Percentiles rank a stretch among this genome's conserved stretches.
Conservation (phyloP, 2,888 invertebrate genomes). For the Zonitis immaculata region DNA sequence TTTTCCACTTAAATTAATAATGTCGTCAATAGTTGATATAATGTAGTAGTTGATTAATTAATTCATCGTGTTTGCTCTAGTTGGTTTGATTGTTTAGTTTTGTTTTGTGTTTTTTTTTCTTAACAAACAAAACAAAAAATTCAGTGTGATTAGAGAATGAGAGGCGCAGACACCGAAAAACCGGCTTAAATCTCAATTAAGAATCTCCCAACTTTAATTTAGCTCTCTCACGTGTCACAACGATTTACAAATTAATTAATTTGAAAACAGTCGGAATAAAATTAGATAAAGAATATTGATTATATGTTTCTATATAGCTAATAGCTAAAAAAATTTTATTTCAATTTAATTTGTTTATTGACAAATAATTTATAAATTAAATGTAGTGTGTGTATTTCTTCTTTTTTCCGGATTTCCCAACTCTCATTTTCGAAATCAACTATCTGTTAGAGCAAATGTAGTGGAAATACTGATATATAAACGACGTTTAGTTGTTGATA, state of each 20-base stretch:
- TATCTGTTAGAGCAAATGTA: constrained; percentile 33
- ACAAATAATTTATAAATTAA: too few relatives aligned
- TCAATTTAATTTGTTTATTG: neutral
- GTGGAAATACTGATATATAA: constrained; percentile 36
- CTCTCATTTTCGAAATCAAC: too few relatives aligned
- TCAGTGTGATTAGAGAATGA: neutral
- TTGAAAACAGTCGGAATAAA: neutral
- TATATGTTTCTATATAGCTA: too few relatives aligned
- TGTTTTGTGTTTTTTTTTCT: too few relatives aligned
- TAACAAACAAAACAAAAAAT: too few relatives aligned
- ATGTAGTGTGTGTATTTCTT: neutral
- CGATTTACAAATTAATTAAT: constrained; percentile 1
- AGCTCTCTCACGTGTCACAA: neutral
- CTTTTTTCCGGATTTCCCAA: too few relatives aligned
- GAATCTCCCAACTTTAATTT: neutral
- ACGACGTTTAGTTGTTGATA: constrained; percentile 26
- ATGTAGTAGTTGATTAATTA: too few relatives aligned
- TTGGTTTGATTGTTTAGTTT: too few relatives aligned
- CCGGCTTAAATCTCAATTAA: neutral
- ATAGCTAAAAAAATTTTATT: too few relatives aligned
- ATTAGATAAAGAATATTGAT: neutral
- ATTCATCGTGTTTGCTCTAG: too few relatives aligned
- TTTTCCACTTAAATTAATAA: too few relatives aligned
- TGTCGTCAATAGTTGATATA: too few relatives aligned
- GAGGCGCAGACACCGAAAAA: neutral